Conservation (phyloP, 1,140 invertebrate genomes). For the Eulimnadia texana region DNA sequence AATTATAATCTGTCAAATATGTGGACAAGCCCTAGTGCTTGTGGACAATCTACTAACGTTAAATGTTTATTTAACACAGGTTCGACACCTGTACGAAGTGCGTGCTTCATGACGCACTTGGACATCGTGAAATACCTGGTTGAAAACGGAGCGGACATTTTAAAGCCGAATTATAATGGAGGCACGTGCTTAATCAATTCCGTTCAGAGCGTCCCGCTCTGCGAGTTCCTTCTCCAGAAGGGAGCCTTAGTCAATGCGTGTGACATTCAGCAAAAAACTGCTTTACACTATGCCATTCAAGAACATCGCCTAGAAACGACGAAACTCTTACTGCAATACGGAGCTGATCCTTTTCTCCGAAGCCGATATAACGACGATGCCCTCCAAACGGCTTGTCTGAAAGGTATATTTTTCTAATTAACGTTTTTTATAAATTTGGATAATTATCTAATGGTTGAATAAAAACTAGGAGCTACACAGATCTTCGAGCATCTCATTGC, state of each 20-base stretch:
- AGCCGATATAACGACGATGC: slow-evolving; percentile 79
- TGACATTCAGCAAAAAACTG: slow-evolving; percentile 82
- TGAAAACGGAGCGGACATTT: slow-evolving; percentile 68
- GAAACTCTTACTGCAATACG: slow-evolving; percentile 58
- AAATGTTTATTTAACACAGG: too few species aligned
- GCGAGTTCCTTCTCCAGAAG: slow-evolving; percentile 58
- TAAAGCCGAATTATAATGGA: slow-evolving; percentile 74
- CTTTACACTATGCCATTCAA: slow-evolving; percentile 84
- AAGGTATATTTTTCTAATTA: slow-evolving; percentile 32
- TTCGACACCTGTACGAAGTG: slow-evolving; percentile 74
- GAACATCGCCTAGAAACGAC: slow-evolving; percentile 63
- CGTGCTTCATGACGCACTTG: slow-evolving; percentile 85
- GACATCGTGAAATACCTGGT: slow-evolving; percentile 64
- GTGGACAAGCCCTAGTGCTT: too few species aligned
- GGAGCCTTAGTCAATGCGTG: slow-evolving; percentile 69
- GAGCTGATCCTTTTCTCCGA: slow-evolving; percentile 57
- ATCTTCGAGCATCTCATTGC: slow-evolving; percentile 63
- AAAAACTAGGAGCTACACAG: slow-evolving; percentile 40
- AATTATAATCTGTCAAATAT: too few species aligned
- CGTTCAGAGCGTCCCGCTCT: slow-evolving; percentile 68
- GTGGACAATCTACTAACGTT: too few species aligned
- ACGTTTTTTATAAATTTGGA: neutral
- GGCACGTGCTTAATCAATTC: slow-evolving; percentile 89
- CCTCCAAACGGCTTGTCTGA: slow-evolving; percentile 72
- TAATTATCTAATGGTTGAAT: neutral